Percentiles rank a stretch among this genome's conserved stretches.
phyloP scores from a whole-genome alignment of 1,140 invertebrate species.

The Phthorimaea operculella region DNA sequence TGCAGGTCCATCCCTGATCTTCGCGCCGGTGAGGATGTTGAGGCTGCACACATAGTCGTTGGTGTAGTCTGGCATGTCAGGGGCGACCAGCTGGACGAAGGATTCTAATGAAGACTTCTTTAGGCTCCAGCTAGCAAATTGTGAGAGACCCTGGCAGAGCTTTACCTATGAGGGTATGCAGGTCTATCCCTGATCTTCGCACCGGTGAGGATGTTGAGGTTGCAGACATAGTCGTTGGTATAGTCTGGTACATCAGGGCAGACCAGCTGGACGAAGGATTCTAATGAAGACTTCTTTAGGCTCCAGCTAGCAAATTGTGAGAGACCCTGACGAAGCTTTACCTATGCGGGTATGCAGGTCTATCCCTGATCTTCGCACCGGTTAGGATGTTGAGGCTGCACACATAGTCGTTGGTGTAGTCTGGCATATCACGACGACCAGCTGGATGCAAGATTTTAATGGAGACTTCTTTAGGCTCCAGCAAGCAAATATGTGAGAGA shows the following conservation, averaged over 20 bases:
- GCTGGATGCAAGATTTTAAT: too few relatives aligned
- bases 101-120: too few relatives aligned
- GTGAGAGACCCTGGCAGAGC: too few relatives aligned
- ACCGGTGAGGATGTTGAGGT: constrained; percentile 39
- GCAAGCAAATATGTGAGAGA: too few relatives aligned
- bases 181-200: constrained; percentile 76
- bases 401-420: constrained; percentile 23
- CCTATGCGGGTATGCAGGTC: constrained; percentile 76
- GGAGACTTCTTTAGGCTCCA: too few relatives aligned
- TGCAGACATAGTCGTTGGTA: constrained; percentile 25
- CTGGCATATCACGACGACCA: constrained; percentile 23
- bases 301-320: too few relatives aligned
- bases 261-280: constrained; percentile 79
- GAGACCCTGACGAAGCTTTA: too few relatives aligned
- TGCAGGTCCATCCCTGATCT: constrained; percentile 75
- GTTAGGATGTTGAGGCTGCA: constrained; percentile 44
- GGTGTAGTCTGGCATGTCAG: constrained; percentile 36
- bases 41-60: constrained; percentile 35
- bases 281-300: too few relatives aligned
- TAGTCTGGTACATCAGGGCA: constrained; percentile 49
- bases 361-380: constrained; percentile 71
- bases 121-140: too few relatives aligned
- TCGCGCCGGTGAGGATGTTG: constrained; percentile 41
- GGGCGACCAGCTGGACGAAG: constrained; percentile 74
- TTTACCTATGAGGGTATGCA: constrained; percentile 74